Base-by-base conservation (phyloP, 2,113 vertebrate species). In the Corythornis madagascariensis region DNA sequence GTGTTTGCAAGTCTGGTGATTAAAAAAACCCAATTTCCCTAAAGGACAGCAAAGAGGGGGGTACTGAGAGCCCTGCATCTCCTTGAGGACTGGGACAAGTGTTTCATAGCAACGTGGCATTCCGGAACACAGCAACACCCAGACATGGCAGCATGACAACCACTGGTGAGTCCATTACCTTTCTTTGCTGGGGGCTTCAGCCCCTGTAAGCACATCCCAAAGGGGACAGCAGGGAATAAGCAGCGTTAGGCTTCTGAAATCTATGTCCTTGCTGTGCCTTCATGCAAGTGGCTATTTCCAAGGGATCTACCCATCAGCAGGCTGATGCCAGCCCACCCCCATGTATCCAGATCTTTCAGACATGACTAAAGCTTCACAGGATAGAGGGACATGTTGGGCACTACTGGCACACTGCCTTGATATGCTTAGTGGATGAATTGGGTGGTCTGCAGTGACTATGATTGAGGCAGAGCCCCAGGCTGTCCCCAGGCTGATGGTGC, bases 111-210 rank as follows among this genome's bases (percentile, higher is more conserved):
- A 45, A 25, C 1, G 3, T 22, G 73, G 70, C 85, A 31, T 16
- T 88, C 79, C 1, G 33, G 90, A 94, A 89, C n/a, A 1, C 42
- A 35, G 50, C 45, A 45, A 45, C 45, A 15, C 45, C 45, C 14
- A 45, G 45, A 45, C 45, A 45, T 35, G 57, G 33, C 57, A 35
- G 50, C 86, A 96, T 90, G 95, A 94, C 16, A 20, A 75, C 63
- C 20, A 42, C 81, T 4, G 96, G 97, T 97, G 83, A 97, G 97
- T 96, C 61, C 48, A 13, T 50, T 50, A 50, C 38, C 42, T 72
- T 50, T 26, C 50, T 52, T 19, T 55, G 19, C 82, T 66, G 28
- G 31, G 33, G 16, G 31, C 50, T 83, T 48, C 56, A 55, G 21
- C 17, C 28, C n/a, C 60, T 65, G 29, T 25, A 70, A 90, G 55